phyloP scores from a whole-genome alignment of 2,113 vertebrate genomes.

The Anguilla rostrata region DNA sequence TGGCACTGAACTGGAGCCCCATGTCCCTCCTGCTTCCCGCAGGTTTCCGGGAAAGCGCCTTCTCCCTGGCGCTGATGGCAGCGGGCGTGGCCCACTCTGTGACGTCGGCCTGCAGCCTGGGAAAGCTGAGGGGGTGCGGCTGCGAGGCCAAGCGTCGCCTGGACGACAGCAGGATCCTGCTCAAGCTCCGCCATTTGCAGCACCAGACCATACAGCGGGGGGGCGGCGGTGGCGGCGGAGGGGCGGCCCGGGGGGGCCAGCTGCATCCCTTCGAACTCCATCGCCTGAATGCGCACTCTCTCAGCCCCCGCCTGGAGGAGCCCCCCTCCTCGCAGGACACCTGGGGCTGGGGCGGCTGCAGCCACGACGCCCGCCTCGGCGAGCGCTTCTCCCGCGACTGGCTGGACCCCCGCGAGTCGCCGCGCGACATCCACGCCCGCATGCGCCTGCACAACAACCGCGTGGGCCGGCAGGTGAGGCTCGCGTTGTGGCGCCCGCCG shows the following conservation, averaged over 20 bases:
- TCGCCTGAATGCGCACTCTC: too few species aligned
- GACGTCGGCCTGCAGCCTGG: conserved; percentile 88
- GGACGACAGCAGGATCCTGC: conserved; percentile 79
- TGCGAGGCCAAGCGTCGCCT: conserved; percentile 79
- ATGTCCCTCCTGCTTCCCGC: conserved; percentile 3
- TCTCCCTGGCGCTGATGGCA: conserved; percentile 85
- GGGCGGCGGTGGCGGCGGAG: conserved; percentile 23
- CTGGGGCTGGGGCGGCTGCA: conserved; percentile 93
- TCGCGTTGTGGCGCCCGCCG: too few species aligned
- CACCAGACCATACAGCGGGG: conserved; percentile 76
- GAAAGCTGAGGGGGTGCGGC: conserved; percentile 84
- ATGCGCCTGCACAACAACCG: conserved; percentile 90
- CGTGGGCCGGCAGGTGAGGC: conserved; percentile 81
- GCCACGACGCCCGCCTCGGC: conserved; percentile 82
- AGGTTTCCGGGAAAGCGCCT: conserved; percentile 90
- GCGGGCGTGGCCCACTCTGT: conserved; percentile 90
- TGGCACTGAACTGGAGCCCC: background rate
- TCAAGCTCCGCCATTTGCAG: conserved; percentile 85
- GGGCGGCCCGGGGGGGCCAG: conserved; percentile 42
- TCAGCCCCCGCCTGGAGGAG: conserved; percentile 66
- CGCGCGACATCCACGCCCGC: conserved; percentile 84
- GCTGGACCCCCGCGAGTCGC: conserved; percentile 80
- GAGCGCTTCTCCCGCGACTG: conserved; percentile 88
- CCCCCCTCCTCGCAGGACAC: conserved; percentile 78
- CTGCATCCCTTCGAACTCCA: too few species aligned